These are phyloP conservation scores for Macaria notata DNA, from an alignment of 2,888 invertebrate species.

Conservation along the genomic window DNA sequence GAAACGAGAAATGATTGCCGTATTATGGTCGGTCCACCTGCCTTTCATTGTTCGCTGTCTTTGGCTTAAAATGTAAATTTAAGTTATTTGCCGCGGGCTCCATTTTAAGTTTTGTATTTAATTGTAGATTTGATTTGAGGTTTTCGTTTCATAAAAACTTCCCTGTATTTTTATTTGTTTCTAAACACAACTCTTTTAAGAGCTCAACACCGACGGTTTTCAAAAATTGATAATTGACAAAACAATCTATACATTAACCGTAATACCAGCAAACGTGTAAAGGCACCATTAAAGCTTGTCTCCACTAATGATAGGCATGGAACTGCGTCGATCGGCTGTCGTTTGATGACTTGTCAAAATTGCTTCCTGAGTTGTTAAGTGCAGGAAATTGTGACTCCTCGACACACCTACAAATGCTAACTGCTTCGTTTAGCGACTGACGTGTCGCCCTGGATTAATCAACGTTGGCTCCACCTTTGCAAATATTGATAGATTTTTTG, in stretches of 20 bases:
- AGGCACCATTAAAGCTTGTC: constrained; percentile 45
- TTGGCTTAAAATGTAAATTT: not conserved
- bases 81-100: not conserved
- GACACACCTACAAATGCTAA: constrained; percentile 72
- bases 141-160: too few species aligned
- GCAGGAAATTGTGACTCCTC: constrained; percentile 81
- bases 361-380: constrained; percentile 80
- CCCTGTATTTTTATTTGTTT: too few species aligned
- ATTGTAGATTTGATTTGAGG: too few species aligned
- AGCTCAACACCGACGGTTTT: too few species aligned
- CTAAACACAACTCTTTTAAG: too few species aligned
- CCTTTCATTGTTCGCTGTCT: constrained; percentile 5
- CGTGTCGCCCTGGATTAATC: constrained; percentile 13
- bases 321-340: constrained; percentile 64
- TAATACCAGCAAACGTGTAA: constrained; percentile 26
- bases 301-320: constrained; percentile 63
- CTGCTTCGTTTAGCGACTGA: constrained; percentile 42
- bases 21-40: constrained; percentile 19
- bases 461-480: not conserved
- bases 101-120: too few species aligned
- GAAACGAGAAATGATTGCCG: constrained; percentile 14
- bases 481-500: too few species aligned
- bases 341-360: constrained; percentile 81
- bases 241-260: not conserved
- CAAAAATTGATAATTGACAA: too few species aligned